phyloP scores from a whole-genome alignment of 1,140 invertebrate species.

The Drosophila auraria region DNA sequence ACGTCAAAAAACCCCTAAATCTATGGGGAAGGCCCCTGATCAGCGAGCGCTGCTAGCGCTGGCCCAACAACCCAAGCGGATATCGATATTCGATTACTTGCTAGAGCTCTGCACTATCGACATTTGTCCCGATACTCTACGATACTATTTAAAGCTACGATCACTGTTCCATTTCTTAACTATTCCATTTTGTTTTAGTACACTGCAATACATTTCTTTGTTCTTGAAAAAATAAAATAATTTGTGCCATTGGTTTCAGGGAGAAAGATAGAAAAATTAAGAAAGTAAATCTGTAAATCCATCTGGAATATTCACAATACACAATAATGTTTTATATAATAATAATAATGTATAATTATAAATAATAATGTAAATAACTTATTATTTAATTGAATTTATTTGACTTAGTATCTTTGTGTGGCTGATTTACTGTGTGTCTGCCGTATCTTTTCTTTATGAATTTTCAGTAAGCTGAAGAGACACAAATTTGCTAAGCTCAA shows the following conservation, averaged over 20 bases:
- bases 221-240: background rate
- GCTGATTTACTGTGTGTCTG: background rate
- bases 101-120: background rate
- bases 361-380: background rate
- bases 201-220: background rate
- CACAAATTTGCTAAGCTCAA: background rate
- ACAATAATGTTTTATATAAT: background rate
- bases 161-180: background rate
- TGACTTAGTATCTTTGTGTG: background rate
- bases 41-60: too few species aligned
- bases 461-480: background rate
- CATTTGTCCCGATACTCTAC: background rate
- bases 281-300: too few species aligned
- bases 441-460: background rate
- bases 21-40: too few species aligned
- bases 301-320: too few species aligned
- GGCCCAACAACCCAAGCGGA: fast-evolving
- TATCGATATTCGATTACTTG: slow-evolving; percentile 6
- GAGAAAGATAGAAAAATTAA: too few species aligned
- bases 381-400: background rate
- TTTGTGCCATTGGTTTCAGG: too few species aligned
- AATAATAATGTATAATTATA: too few species aligned
- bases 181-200: background rate
- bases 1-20: too few species aligned
- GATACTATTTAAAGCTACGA: background rate